Evolutionary conservation across 2,888 invertebrate species (phyloP).

Genomic region (Tigriopus californicus): DNA sequence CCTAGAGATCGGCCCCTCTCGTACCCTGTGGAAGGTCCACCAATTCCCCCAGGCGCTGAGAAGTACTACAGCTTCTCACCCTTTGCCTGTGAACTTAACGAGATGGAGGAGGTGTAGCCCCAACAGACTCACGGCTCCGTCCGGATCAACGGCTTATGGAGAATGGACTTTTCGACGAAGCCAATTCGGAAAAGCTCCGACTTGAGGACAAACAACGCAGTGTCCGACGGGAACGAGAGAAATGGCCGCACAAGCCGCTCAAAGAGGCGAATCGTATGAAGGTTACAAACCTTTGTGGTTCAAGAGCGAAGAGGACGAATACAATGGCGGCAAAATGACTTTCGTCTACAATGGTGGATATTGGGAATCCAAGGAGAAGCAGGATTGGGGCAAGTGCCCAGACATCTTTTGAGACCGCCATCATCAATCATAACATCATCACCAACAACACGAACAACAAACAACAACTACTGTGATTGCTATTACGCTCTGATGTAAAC

Average conservation of each 20-base stretch:
- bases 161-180: conserved; percentile 73
- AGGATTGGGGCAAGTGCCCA: conserved; percentile 78
- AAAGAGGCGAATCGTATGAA: conserved; percentile 26
- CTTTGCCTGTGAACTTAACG: conserved; percentile 89
- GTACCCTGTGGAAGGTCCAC: conserved; percentile 66
- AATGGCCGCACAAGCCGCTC: conserved; percentile 44
- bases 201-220: conserved; percentile 90
- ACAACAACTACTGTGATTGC: too few relatives aligned
- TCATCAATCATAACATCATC: neutral
- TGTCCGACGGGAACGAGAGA: conserved; percentile 54
- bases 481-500: too few relatives aligned
- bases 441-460: too few relatives aligned
- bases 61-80: conserved; percentile 83
- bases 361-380: conserved; percentile 72
- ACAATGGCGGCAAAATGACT: conserved; percentile 41
- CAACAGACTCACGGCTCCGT: conserved; percentile 74
- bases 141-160: conserved; percentile 98
- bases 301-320: conserved; percentile 30
- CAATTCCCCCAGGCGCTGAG: conserved; percentile 46
- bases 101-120: conserved; percentile 79
- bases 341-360: conserved; percentile 74
- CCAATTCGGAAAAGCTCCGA: conserved; percentile 60
- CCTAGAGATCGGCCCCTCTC: conserved; percentile 75
- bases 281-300: conserved; percentile 9
- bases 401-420: conserved; percentile 50